Percentiles rank a stretch among this genome's conserved stretches.
phyloP scores from a whole-genome alignment of 2,113 vertebrate species.

The Oreochromis niloticus region DNA sequence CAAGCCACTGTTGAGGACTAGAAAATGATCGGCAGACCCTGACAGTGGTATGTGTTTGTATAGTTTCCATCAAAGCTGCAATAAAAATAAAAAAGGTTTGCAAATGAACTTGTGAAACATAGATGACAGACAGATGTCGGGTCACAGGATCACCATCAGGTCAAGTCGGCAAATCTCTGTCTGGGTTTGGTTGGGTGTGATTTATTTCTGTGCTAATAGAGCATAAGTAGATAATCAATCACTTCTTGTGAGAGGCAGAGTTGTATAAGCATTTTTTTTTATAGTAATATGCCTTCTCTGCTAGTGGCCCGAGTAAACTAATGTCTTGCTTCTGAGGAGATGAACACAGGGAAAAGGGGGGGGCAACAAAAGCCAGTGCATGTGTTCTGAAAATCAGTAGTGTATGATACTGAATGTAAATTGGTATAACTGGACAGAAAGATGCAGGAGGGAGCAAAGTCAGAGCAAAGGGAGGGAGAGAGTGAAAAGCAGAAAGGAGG shows the following conservation, averaged over 20 bases:
- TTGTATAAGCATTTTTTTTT: constrained; percentile 17
- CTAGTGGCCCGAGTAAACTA: constrained; percentile 18
- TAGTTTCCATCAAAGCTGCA: background rate
- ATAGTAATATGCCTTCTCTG: background rate
- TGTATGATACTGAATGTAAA: constrained; percentile 14
- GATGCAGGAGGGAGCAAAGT: background rate
- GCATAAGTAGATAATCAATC: constrained; percentile 20
- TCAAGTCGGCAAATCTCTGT: background rate
- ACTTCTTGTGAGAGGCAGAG: constrained; percentile 13
- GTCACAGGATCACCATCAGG: background rate
- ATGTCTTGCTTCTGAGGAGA: constrained; percentile 20
- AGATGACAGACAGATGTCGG: background rate
- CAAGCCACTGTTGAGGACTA: background rate
- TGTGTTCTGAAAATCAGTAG: background rate
- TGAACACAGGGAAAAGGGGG: background rate
- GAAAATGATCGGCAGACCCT: background rate
- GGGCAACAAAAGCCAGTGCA: background rate
- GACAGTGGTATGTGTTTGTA: background rate
- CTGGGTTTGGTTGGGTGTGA: background rate
- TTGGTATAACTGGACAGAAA: constrained; percentile 17
- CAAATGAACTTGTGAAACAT: background rate
- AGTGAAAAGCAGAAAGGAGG: constrained; percentile 3
- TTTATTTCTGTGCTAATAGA: constrained; percentile 27
- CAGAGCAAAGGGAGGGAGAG: background rate
- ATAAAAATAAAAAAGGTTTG: background rate